phyloP scores from a whole-genome alignment of 23 tunicate genomes.

The Halocynthia roretzi region DNA sequence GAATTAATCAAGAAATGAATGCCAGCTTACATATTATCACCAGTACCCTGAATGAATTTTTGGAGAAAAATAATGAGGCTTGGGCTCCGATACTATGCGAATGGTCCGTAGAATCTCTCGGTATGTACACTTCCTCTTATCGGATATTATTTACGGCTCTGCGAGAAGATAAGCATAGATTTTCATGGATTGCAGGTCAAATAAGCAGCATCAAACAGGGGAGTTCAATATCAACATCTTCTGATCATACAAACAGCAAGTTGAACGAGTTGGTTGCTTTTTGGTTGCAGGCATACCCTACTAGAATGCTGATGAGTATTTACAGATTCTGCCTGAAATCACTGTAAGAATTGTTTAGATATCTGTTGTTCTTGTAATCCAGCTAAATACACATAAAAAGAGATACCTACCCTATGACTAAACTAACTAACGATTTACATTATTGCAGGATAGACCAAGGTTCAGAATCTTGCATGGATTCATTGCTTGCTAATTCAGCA shows the following conservation, averaged over 20 bases:
- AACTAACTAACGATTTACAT: no score
- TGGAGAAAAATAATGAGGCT: slow-evolving; percentile 56
- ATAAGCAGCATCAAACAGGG: slow-evolving; percentile 66
- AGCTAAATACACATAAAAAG: no score
- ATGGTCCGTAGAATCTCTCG: slow-evolving; percentile 76
- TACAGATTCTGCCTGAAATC: slow-evolving; percentile 54
- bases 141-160: background rate
- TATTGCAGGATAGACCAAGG: slow-evolving; percentile 47
- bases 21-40: slow-evolving; percentile 61
- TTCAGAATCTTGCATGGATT: slow-evolving; percentile 61
- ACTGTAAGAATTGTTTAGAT: slow-evolving; percentile 58
- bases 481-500: slow-evolving; percentile 46
- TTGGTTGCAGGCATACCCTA: slow-evolving; percentile 61
- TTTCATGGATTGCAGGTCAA: slow-evolving; percentile 36
- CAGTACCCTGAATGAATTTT: slow-evolving; percentile 43
- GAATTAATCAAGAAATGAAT: slow-evolving; percentile 44
- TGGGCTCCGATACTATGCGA: slow-evolving; percentile 79
- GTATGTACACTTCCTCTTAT: slow-evolving; percentile 29
- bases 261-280: slow-evolving; percentile 24
- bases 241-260: slow-evolving; percentile 16
- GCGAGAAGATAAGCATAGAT: background rate
- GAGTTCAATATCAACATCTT: slow-evolving; percentile 28
- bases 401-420: no score
- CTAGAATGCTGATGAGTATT: slow-evolving; percentile 67
- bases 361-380: no score